phyloP scores from a whole-genome alignment of 2,797 vertebrate genomes.

The Rhabdophis nuchalis region DNA sequence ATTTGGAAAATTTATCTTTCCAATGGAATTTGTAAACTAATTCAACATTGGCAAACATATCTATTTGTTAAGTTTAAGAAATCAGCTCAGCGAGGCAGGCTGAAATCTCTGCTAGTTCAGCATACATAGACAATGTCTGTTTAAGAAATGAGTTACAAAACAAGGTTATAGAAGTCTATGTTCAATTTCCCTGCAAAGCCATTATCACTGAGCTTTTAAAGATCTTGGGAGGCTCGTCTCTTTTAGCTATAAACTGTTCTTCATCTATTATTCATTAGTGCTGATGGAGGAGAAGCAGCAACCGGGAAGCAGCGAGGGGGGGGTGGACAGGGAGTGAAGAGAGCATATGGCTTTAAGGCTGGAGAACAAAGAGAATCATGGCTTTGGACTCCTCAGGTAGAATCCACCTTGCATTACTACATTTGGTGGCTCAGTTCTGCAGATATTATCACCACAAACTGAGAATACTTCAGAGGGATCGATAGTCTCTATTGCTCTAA shows the following conservation, averaged over 20 bases:
- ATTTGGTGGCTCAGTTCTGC: neutral
- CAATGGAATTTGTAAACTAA: neutral
- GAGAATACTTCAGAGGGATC: neutral
- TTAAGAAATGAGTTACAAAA: neutral
- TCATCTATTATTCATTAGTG: slow-evolving; percentile 10
- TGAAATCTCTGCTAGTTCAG: neutral
- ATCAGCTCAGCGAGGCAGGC: neutral
- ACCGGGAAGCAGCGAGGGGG: neutral
- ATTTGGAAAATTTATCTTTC: neutral
- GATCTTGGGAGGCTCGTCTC: neutral
- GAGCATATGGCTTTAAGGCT: neutral
- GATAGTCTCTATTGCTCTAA: neutral
- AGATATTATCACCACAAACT: neutral
- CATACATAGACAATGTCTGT: too few species aligned
- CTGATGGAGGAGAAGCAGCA: neutral
- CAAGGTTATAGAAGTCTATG: neutral
- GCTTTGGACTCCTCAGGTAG: neutral
- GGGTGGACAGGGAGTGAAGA: neutral
- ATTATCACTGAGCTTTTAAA: neutral
- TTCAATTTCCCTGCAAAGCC: neutral
- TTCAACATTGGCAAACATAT: neutral
- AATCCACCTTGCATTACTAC: neutral
- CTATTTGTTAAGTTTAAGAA: neutral
- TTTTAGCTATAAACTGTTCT: neutral
- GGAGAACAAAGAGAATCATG: neutral